phyloP scores from a whole-genome alignment of 2,113 vertebrate genomes.

The Copsychus sechellarum region DNA sequence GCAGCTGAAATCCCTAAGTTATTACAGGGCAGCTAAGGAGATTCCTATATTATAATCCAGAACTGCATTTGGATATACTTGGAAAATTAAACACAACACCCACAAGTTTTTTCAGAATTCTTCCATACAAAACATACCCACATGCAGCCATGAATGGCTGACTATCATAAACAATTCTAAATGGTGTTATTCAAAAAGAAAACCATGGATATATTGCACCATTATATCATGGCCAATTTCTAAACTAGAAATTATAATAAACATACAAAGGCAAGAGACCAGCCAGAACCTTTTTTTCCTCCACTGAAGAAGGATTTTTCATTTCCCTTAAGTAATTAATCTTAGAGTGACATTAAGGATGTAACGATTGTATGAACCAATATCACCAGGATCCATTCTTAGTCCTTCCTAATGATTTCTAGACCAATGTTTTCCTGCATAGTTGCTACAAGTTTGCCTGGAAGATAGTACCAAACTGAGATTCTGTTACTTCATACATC shows the following conservation, averaged over 20 bases:
- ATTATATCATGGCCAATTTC: background rate
- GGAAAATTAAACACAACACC: background rate
- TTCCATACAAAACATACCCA: background rate
- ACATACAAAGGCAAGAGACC: background rate
- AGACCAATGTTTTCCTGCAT: slow-evolving; percentile 44
- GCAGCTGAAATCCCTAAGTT: background rate
- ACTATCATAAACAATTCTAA: background rate
- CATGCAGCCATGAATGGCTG: background rate
- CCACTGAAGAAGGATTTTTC: background rate
- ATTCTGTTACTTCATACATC: slow-evolving; percentile 12
- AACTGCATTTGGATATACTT: background rate
- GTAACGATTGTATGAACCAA: slow-evolving; percentile 23
- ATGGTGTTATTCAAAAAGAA: background rate
- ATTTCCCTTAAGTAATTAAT: background rate
- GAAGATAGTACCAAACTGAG: slow-evolving; percentile 39
- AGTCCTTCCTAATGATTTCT: slow-evolving; percentile 44
- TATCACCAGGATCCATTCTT: slow-evolving; percentile 36
- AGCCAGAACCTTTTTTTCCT: background rate
- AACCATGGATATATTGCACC: background rate
- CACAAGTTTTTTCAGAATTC: background rate
- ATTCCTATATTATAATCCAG: background rate
- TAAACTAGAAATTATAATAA: background rate
- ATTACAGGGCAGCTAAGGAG: background rate
- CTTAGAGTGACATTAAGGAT: background rate
- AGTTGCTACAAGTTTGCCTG: slow-evolving; percentile 24